Conservation (phyloP, 2,797 vertebrate species). For the Pangasius krempfi region DNA sequence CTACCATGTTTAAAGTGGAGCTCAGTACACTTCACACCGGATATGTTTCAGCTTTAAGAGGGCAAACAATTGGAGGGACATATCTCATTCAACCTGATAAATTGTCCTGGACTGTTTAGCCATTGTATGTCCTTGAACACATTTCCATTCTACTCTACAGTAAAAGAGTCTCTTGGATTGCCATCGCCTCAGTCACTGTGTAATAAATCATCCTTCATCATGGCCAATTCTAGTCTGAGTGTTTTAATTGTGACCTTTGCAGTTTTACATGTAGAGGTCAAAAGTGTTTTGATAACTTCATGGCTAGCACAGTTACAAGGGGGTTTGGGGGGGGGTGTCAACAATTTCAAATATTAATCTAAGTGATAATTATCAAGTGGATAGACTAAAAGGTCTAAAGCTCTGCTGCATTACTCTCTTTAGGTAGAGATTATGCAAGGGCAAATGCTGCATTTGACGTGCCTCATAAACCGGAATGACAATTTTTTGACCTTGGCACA, state of each 20-base stretch:
- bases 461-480: no score
- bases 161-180: constrained; percentile 11
- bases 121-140: constrained; percentile 10
- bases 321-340: not conserved
- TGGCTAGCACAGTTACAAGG: not conserved
- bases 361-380: not conserved
- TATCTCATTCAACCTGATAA: constrained; percentile 4
- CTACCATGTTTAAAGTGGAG: not conserved
- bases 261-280: not conserved
- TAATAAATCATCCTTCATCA: not conserved
- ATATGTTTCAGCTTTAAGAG: not conserved
- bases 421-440: not conserved
- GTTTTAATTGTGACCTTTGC: not conserved
- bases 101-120: not conserved
- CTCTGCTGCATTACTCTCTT: not conserved
- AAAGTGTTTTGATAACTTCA: not conserved
- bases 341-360: not conserved
- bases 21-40: not conserved
- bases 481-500: no score
- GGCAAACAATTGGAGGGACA: not conserved
- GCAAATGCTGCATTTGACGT: no score
- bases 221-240: not conserved
- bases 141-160: not conserved
- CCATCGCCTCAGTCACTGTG: not conserved
- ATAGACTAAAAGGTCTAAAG: not conserved